Conservation (phyloP, 2,113 vertebrate genomes). For the Seriola dumerili region DNA sequence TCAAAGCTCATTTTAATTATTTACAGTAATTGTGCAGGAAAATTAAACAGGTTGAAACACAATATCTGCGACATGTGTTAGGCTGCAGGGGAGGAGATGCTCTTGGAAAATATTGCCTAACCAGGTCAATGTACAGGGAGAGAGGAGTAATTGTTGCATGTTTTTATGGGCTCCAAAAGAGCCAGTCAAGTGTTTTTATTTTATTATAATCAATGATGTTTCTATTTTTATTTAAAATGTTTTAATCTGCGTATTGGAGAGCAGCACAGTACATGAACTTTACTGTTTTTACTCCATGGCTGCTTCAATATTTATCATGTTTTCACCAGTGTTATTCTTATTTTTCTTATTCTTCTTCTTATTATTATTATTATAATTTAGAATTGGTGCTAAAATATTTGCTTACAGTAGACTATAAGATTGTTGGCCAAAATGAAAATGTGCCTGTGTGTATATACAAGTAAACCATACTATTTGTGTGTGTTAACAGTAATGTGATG, state of each 20-base stretch:
- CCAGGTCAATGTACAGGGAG: conserved; percentile 15
- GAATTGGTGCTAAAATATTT: too few relatives aligned
- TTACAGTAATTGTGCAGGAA: conserved; percentile 92
- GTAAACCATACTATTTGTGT: neutral
- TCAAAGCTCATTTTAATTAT: conserved; percentile 97
- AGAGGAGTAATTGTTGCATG: neutral
- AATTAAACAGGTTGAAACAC: conserved; percentile 92
- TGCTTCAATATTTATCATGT: neutral
- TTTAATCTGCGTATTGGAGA: neutral
- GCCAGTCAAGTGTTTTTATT: neutral
- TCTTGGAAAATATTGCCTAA: conserved; percentile 60
- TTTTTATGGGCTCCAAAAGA: neutral
- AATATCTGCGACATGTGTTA: conserved; percentile 90
- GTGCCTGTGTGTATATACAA: neutral
- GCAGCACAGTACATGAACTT: neutral
- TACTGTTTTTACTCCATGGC: neutral
- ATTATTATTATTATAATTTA: conserved; percentile 1
- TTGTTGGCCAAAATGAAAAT: neutral
- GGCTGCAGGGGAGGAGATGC: conserved; percentile 76
- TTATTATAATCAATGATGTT: neutral
- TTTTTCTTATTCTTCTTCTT: neutral
- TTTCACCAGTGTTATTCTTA: neutral
- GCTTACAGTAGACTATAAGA: neutral
- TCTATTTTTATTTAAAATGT: neutral
- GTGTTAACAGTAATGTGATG: neutral